These are phyloP conservation scores for Atherinosoma microstoma DNA, from an alignment of 2,797 vertebrate species.

Conservation along the genomic window DNA sequence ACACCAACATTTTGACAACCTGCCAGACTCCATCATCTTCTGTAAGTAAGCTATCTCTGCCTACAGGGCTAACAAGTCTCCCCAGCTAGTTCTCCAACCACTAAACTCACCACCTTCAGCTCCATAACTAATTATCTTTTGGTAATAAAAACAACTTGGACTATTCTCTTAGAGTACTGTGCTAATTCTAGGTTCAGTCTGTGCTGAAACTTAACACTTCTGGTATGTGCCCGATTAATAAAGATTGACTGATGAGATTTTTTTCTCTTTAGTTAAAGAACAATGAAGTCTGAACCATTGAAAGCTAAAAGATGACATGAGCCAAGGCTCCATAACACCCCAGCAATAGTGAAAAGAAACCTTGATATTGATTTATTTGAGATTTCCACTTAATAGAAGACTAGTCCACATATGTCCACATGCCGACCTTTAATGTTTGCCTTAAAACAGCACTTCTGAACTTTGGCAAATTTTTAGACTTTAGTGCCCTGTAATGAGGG, in stretches of 20 bases:
- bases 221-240: background rate
- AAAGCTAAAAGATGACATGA: background rate
- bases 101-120: constrained; percentile 1
- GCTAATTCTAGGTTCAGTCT: background rate
- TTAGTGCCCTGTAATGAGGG: too few relatives aligned
- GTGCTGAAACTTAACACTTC: constrained; percentile 1
- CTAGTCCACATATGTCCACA: too few relatives aligned
- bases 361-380: background rate
- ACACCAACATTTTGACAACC: constrained; percentile 11
- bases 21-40: constrained; percentile 13
- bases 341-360: background rate
- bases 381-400: background rate
- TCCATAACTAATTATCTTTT: constrained; percentile 15
- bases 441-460: background rate
- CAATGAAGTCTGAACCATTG: background rate
- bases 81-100: constrained; percentile 13
- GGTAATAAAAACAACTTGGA: background rate
- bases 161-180: background rate
- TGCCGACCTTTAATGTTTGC: background rate
- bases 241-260: constrained; percentile 11
- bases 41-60: constrained; percentile 4
- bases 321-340: background rate
- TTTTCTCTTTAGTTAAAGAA: background rate
- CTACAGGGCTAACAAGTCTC: constrained; percentile 12
- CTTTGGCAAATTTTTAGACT: too few relatives aligned